Evolutionary conservation across 2,797 vertebrate genomes (phyloP).

Genomic region (Lacerta viridis): DNA sequence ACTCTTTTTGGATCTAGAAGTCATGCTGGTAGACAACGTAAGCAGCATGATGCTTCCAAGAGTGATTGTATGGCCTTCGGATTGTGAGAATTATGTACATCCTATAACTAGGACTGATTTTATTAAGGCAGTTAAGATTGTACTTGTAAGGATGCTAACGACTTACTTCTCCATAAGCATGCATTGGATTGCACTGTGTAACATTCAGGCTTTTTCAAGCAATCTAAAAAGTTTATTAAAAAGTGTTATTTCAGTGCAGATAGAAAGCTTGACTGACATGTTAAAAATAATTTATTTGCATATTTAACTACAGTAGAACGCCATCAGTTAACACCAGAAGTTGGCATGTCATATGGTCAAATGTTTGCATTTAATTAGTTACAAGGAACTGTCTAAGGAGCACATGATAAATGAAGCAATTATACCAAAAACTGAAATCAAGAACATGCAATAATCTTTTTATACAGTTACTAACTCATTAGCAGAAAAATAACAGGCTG

Average conservation of each 20-base stretch:
- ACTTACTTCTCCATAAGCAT: neutral
- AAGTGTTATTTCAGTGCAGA: neutral
- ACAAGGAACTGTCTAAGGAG: neutral
- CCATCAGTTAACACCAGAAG: neutral
- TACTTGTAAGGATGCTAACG: neutral
- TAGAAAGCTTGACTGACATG: neutral
- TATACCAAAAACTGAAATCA: neutral
- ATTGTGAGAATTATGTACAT: neutral
- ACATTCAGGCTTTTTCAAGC: neutral
- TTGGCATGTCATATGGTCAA: neutral
- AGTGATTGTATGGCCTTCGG: neutral
- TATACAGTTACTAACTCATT: neutral
- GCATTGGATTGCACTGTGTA: neutral
- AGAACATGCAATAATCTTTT: neutral
- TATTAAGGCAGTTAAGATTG: neutral
- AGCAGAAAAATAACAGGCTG: neutral
- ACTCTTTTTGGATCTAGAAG: neutral
- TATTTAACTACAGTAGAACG: neutral
- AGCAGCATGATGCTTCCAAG: neutral
- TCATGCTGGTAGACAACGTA: neutral
- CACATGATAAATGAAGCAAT: slow-evolving; percentile 6
- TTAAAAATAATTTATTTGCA: neutral
- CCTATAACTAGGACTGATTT: neutral
- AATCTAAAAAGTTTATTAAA: neutral
- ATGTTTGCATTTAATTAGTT: slow-evolving; percentile 1